phyloP scores from a whole-genome alignment of 2,113 vertebrate genomes.

The Leptocoma aspasia region DNA sequence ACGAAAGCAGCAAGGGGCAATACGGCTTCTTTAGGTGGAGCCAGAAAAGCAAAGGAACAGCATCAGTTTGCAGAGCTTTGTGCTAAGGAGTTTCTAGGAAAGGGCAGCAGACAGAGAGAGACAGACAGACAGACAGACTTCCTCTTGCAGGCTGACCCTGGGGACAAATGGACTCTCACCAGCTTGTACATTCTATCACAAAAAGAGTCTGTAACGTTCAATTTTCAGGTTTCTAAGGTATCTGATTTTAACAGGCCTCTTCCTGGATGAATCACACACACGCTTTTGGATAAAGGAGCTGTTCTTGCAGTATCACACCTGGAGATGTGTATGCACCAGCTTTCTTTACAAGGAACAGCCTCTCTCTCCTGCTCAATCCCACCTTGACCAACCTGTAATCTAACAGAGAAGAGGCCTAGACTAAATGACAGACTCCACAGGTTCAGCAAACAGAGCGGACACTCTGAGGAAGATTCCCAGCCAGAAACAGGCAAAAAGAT shows the following conservation, averaged over 20 bases:
- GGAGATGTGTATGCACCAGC: background rate
- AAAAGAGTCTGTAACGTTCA: background rate
- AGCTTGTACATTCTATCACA: background rate
- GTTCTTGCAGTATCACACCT: background rate
- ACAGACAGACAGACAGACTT: background rate
- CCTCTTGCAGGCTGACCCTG: constrained; percentile 45
- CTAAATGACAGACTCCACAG: constrained; percentile 31
- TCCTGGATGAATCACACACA: background rate
- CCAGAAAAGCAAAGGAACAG: constrained; percentile 40
- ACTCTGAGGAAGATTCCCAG: constrained; percentile 56
- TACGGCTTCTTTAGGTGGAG: background rate
- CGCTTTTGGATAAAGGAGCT: background rate
- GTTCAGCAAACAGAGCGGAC: constrained; percentile 58
- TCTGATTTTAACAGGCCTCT: constrained; percentile 7
- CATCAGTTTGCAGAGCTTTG: constrained; percentile 36
- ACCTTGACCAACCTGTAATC: background rate
- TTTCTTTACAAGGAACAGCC: constrained; percentile 1
- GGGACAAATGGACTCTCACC: background rate
- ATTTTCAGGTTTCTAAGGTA: background rate
- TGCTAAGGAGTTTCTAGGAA: constrained; percentile 44
- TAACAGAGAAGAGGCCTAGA: constrained; percentile 29
- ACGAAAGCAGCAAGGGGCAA: constrained; percentile 13
- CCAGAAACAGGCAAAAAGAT: constrained; percentile 21
- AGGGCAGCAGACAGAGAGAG: constrained; percentile 2
- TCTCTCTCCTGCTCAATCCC: background rate